A percentile compares a stretch with the other conserved stretches of the same genome.
phyloP scores from a whole-genome alignment of 2,113 vertebrate genomes.

The Isurus oxyrinchus region DNA sequence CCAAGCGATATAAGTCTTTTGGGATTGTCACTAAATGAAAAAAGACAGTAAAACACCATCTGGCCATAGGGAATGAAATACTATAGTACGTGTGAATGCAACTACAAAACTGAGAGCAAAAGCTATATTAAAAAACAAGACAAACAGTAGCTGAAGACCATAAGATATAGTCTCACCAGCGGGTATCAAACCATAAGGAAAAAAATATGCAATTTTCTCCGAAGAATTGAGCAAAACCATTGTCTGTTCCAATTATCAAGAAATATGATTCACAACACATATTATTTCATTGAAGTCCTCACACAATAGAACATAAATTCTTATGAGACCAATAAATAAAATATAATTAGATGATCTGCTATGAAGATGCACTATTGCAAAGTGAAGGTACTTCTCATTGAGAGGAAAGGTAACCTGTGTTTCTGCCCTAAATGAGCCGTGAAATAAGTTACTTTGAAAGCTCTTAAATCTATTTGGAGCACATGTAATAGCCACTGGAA shows the following conservation, averaged over 20 bases:
- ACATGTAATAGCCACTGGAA: background rate
- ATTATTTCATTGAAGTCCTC: background rate
- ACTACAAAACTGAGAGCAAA: background rate
- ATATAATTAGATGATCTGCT: background rate
- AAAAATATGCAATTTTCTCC: background rate
- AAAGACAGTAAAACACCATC: slow-evolving; percentile 32
- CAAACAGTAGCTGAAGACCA: slow-evolving; percentile 23
- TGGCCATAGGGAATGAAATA: slow-evolving; percentile 27
- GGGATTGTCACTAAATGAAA: slow-evolving; percentile 12
- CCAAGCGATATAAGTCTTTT: background rate
- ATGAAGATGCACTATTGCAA: background rate
- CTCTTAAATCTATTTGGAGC: background rate
- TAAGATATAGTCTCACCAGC: background rate
- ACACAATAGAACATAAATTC: background rate
- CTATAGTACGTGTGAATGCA: background rate
- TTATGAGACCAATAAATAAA: background rate
- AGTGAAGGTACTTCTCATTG: background rate
- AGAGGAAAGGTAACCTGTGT: background rate
- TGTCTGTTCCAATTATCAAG: background rate
- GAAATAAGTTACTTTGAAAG: slow-evolving; percentile 2
- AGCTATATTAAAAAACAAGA: background rate
- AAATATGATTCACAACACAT: background rate
- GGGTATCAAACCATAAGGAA: background rate
- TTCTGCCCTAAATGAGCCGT: background rate
- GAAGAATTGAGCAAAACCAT: background rate